Conservation (phyloP, 2,888 invertebrate genomes). For the Drosophila pegasa region DNA sequence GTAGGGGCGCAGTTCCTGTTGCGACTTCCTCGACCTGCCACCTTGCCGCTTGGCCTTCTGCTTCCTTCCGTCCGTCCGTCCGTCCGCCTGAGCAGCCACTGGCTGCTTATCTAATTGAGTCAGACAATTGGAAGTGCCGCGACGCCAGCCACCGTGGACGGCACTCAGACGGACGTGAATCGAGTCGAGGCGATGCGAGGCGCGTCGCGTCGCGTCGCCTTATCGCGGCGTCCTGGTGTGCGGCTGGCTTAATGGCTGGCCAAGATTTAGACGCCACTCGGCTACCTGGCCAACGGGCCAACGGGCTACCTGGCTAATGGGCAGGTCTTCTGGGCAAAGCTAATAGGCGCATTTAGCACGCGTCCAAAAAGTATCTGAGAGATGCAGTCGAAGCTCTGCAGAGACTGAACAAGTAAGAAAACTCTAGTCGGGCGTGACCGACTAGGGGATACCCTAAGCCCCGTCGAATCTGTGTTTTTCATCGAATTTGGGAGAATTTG, state of each 20-base stretch:
- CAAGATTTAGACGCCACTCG: constrained; percentile 45
- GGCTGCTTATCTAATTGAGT: constrained; percentile 55
- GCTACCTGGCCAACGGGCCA: constrained; percentile 43
- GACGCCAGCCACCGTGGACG: constrained; percentile 54
- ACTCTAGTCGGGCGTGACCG: too few relatives aligned
- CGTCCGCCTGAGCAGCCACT: too few relatives aligned
- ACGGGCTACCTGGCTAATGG: constrained; percentile 36
- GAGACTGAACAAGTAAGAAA: too few relatives aligned
- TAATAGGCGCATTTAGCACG: constrained; percentile 75
- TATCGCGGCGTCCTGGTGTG: constrained; percentile 47
- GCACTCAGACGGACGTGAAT: constrained; percentile 62
- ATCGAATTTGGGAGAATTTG: too few relatives aligned
- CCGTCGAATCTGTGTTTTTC: too few relatives aligned
- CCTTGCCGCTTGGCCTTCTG: not conserved
- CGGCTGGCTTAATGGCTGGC: constrained; percentile 48
- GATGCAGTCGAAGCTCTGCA: constrained; percentile 11
- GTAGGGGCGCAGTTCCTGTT: constrained; percentile 30
- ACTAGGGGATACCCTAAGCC: too few relatives aligned
- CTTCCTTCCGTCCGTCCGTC: constrained; percentile 18
- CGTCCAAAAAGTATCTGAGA: constrained; percentile 40
- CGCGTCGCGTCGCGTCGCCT: constrained; percentile 20
- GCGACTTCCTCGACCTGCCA: constrained; percentile 1
- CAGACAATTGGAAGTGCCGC: constrained; percentile 65
- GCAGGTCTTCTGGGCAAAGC: constrained; percentile 27
- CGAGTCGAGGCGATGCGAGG: not conserved